Conservation (phyloP, 2,797 vertebrate genomes). For the Pangasius sanitwongsei region DNA sequence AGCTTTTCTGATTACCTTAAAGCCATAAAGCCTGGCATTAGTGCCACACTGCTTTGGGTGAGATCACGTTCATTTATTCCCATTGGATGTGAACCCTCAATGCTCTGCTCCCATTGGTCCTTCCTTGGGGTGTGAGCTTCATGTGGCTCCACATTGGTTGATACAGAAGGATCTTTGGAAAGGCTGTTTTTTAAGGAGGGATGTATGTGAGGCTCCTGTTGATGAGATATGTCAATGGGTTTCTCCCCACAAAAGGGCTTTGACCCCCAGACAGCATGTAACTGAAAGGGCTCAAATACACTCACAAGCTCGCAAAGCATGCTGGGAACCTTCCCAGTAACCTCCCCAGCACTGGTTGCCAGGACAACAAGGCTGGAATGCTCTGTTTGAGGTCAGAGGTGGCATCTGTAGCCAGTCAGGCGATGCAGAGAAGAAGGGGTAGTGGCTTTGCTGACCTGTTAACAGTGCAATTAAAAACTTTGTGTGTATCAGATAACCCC, state of each 20-base stretch:
- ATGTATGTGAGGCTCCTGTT: slow-evolving; percentile 56
- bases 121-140: slow-evolving; percentile 48
- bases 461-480: slow-evolving; percentile 37
- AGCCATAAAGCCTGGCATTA: neutral
- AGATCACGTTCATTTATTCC: slow-evolving; percentile 37
- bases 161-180: slow-evolving; percentile 34
- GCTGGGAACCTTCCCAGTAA: slow-evolving; percentile 53
- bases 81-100: slow-evolving; percentile 28
- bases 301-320: slow-evolving; percentile 31
- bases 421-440: slow-evolving; percentile 26
- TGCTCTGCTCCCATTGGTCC: slow-evolving; percentile 35
- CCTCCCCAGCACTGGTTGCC: slow-evolving; percentile 48
- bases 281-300: slow-evolving; percentile 47
- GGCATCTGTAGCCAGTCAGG: slow-evolving; percentile 62
- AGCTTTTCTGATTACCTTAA: neutral
- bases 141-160: slow-evolving; percentile 41
- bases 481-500: slow-evolving; percentile 10
- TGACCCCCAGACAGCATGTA: slow-evolving; percentile 48
- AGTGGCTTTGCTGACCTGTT: slow-evolving; percentile 44
- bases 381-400: slow-evolving; percentile 60
- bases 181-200: slow-evolving; percentile 25
- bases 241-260: slow-evolving; percentile 53
- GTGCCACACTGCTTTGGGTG: slow-evolving; percentile 29
- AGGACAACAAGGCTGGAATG: slow-evolving; percentile 57
- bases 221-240: slow-evolving; percentile 55